Evolutionary conservation across 2,113 vertebrate genomes (phyloP).

Genomic region (Picathartes gymnocephalus): DNA sequence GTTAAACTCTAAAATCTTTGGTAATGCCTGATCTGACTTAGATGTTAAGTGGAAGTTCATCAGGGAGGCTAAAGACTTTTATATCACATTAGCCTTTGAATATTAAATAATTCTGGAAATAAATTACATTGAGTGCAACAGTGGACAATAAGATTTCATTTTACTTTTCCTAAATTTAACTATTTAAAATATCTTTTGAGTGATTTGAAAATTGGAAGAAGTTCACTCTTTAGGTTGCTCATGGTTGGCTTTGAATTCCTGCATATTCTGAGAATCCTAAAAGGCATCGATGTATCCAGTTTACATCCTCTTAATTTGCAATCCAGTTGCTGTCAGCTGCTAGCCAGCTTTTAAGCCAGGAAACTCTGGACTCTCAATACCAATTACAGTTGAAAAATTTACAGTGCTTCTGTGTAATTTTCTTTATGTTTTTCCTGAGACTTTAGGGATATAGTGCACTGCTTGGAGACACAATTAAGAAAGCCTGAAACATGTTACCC

Average conservation of each 20-base stretch:
- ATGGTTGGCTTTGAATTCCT: background rate
- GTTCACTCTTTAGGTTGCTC: background rate
- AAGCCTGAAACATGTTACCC: background rate
- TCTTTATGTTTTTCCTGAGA: background rate
- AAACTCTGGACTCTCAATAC: background rate
- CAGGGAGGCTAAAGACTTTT: background rate
- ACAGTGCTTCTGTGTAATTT: background rate
- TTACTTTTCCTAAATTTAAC: background rate
- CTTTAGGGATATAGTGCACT: background rate
- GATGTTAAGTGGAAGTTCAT: background rate
- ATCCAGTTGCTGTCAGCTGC: background rate
- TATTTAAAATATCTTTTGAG: background rate
- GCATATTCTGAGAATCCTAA: background rate
- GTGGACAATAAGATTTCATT: background rate
- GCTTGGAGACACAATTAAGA: background rate
- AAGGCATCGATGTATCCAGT: background rate
- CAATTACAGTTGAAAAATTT: background rate
- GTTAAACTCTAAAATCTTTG: background rate
- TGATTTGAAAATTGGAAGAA: background rate
- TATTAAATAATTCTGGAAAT: background rate
- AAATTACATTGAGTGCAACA: background rate
- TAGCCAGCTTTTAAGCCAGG: background rate
- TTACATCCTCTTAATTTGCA: background rate
- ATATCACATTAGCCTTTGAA: background rate
- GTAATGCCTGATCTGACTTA: background rate